Base-by-base conservation (phyloP, 1,140 invertebrate species). In the Drosophila ohnishii region DNA sequence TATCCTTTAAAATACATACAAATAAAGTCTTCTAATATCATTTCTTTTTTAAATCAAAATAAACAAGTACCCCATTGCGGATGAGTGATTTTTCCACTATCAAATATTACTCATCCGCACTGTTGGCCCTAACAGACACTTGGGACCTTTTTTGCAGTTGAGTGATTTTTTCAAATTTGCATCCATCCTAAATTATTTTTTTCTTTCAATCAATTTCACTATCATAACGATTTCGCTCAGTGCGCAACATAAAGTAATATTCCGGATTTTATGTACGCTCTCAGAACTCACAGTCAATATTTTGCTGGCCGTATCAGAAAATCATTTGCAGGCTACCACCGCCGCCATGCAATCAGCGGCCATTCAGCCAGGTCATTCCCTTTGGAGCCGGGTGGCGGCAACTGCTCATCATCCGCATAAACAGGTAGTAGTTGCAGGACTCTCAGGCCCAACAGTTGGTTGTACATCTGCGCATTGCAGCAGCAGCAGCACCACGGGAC, bases 371-470 rank as follows among this genome's bases (percentile, higher is more conserved):
- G 71, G 73, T 75, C 71, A 59, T 65, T 66, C 71, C 73, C 61
- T 37, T 48, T 55, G 50, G 67, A 57, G 50, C 37, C 35, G 13
- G 61, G 44, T 35, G 61, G 45, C 32, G 16, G 6, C 19, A n/a
- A 55, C 55, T 32, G 30, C 53, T 75, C 72, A 25, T 66, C 73
- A 67, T 39, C 61, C 59, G 55, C 60, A 60, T 60, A 42, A 60
- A 32, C 30, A 39, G 32, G 7, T 62, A 37, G 56, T 50, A 45
- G n/a, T 22, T 16, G 60, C 64, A 22, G 65, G 30, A 32, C 45
- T 53, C 55, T 55, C 59, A 73, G 61, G 66, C 69, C 70, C 82
- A 86, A 86, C 82, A 86, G 82, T 86, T 86, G 82, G 82, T 86
- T 86, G 78, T 65, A 77, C 65, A 86, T 64, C 75, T 75, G 82